Evolutionary conservation across 2,888 invertebrate genomes (phyloP), one percentile per base, ranked within the genome.

Genomic region (Phengaris alcon): DNA sequence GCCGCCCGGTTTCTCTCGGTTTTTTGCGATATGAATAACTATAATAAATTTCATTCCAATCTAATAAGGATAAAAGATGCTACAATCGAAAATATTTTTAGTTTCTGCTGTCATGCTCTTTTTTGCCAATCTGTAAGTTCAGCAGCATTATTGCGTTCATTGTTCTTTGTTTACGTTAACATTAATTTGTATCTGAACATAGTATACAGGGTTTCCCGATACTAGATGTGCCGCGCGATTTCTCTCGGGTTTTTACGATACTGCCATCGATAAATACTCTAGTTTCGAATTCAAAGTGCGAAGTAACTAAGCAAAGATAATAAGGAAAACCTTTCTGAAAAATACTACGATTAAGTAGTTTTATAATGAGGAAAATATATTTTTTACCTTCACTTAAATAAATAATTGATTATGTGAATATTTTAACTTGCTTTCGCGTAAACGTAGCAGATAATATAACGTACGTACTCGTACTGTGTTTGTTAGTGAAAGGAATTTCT

Each of bases 401-500:
- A 35, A 10, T 55, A 35, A 12, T 13, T 6, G 35, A 64, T 13
- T 5, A 44, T 12, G 35, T 64, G 64, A 64, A 64, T 64, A 44
- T 64, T 64, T 59, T 44, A 64, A 64, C 64, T 64, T 12, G 13
- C 64, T 44, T 64, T 64, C 64, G 35, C 64, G 35, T 64, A 64
- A 64, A 2, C 64, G 64, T 64, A 64, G 64, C 35, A 64, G 64
- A 64, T 35, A 64, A 64, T 22, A 64, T 64, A 35, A 22, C 22
- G 22, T 22, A 22, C 22, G 22, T 22, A 22, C 35, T 64, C 22
- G 22, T 22, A 22, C 35, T 64, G 12, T 12, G 64, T 13, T 64
- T 64, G 8, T 52, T 64, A 64, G 64, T 44, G 64, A 64, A 64
- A 64, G 64, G 35, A 59, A 59, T 22, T 59, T 59, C 59, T 59